A percentile compares a stretch with the other conserved stretches of the same genome.
Conservation (phyloP, 2,113 vertebrate species). For the Furnarius figulus region DNA sequence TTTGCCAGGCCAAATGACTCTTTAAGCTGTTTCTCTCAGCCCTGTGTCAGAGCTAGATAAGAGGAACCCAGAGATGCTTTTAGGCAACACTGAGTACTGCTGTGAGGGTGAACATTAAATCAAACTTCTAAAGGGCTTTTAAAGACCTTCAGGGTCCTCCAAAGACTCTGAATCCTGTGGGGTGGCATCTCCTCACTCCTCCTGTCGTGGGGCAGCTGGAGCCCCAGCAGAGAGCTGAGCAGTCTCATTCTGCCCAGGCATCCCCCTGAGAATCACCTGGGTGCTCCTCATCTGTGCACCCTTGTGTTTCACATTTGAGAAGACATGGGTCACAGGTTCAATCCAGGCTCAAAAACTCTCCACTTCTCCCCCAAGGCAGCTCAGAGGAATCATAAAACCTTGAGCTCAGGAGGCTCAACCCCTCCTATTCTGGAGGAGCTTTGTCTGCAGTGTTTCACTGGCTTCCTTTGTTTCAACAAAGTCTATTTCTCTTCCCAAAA, state of each 20-base stretch:
- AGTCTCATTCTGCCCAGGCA: neutral
- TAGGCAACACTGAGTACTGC: neutral
- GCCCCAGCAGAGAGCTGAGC: neutral
- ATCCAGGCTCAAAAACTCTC: neutral
- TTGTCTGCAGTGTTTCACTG: neutral
- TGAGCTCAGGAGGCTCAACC: neutral
- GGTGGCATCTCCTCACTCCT: neutral
- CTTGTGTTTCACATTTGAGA: neutral
- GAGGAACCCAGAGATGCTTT: neutral
- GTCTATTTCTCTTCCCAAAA: neutral
- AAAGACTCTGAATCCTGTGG: neutral
- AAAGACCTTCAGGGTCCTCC: neutral
- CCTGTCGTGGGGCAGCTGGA: rapidly evolving
- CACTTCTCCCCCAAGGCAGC: neutral
- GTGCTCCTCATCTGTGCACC: neutral
- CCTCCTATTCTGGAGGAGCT: neutral
- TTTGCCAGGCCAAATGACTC: constrained; percentile 37
- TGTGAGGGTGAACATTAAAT: neutral
- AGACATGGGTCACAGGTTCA: neutral
- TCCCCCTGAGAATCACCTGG: neutral
- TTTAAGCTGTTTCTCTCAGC: neutral
- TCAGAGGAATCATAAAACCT: neutral
- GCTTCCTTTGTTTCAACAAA: neutral
- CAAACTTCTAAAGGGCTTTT: neutral
- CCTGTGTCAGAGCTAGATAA: neutral